Conservation (phyloP, 37 sponge, comb jelly and placozoan species). For the Beroe forskalii region DNA sequence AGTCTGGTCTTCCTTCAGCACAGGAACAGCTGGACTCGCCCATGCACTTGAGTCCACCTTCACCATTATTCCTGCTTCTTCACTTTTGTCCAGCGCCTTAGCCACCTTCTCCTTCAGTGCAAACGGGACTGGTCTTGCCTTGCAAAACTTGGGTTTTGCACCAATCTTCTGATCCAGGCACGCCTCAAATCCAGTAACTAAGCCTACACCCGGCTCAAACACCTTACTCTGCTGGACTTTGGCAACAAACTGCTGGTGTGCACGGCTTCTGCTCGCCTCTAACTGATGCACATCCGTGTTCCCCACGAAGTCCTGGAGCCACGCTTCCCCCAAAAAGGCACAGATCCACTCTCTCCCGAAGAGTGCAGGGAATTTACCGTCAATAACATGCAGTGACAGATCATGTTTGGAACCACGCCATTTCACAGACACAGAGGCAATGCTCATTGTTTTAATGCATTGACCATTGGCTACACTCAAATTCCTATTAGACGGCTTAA, state of each 20-base stretch:
- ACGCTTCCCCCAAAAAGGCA: neutral
- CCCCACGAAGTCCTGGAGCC: neutral
- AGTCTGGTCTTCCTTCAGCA: conserved; percentile 66
- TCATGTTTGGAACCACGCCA: neutral
- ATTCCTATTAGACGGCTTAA: neutral
- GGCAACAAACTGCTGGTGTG: neutral
- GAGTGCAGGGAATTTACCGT: conserved; percentile 43
- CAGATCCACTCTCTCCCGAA: conserved; percentile 63
- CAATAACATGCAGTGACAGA: neutral
- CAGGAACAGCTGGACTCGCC: conserved; percentile 70
- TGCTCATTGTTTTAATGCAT: neutral
- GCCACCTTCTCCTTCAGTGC: conserved; percentile 68
- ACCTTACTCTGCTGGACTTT: neutral
- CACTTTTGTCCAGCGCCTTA: conserved; percentile 58
- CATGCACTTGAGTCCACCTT: conserved; percentile 68
- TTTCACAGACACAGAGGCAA: neutral
- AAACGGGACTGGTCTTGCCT: conserved; percentile 69
- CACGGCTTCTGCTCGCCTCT: neutral
- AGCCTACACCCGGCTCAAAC: conserved; percentile 6
- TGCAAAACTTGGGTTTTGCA: conserved; percentile 49
- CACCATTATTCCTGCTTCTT: conserved; percentile 62
- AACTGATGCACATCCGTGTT: neutral
- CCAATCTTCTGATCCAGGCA: neutral
- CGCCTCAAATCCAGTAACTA: neutral
- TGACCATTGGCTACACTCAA: conserved; percentile 4